Evolutionary conservation across 2,888 invertebrate species (phyloP), one percentile per base, ranked within the genome.

Genomic region (Acrocyrtus sp.): DNA sequence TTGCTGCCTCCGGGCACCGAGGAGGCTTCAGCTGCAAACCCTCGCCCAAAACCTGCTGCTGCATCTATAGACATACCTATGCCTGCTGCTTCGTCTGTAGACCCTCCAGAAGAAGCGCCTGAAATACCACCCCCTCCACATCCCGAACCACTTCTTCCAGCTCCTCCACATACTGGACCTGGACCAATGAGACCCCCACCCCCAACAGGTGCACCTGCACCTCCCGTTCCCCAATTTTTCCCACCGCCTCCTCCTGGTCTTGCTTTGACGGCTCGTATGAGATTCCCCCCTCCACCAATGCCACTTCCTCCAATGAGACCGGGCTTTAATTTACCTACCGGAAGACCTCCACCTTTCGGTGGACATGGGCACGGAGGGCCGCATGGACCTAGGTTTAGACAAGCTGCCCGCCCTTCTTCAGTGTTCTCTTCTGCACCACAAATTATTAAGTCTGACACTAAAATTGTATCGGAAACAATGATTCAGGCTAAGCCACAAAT

Each of bases 401-500:
- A 26, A 21, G 26, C 29, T 24, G 54, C 65, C 34, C 65, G 77
- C 41, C 83, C 84, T 10, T 90, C 91, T 1, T 92, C 93, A 79
- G 93, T 94, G 27, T 86, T 94, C 22, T 90, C 90, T 10, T 94
- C 94, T 0, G 94, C 91, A 0, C 94, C 94, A 15, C 93, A 93
- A 82, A 88, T 94, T 29, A 91, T 93, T 82, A 89, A 90, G 78
- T 88, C 92, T 74, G 83, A 84, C 6, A 79, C 80, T 17, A 68
- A 80, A 24, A 81, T 82, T 45, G 81, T 75, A 0, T 75, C 78
- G 17, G 75, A 75, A 45, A 74, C 76, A 5, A 76, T 72, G 74
- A 76, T 76, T 65, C 76, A 76, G 63, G 98, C 98, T 0, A 98
- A 98, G 84, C 98, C 98, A 0, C 97, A 98, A 86, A 96, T 99